A percentile compares a stretch with the other conserved stretches of the same genome.
Evolutionary conservation across 1,140 invertebrate species (phyloP).

Genomic region (Anastatus disparis): DNA sequence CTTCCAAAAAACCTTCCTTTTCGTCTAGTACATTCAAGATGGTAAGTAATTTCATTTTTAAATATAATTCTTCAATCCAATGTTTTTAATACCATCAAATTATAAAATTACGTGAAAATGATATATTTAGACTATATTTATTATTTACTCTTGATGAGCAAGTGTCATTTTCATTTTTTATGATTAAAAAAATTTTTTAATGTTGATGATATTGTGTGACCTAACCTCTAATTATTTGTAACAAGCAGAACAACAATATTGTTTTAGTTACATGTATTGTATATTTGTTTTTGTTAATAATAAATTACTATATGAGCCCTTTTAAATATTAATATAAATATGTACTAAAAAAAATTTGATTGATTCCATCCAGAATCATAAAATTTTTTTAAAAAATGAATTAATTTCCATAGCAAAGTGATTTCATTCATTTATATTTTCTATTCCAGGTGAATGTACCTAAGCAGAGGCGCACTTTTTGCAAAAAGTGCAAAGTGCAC

Average conservation of each 20-base stretch:
- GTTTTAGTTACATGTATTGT: background rate
- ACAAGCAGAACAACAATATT: constrained; percentile 7
- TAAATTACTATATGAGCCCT: no score
- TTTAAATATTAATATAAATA: no score
- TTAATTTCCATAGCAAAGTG: no score
- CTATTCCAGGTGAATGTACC: constrained; percentile 96
- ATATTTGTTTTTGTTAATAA: no score
- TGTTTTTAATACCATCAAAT: constrained; percentile 34
- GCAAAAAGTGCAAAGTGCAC: constrained; percentile 99
- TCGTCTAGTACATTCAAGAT: constrained; percentile 53
- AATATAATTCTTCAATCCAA: constrained; percentile 39
- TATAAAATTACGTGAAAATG: no score
- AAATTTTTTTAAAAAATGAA: no score
- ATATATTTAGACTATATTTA: no score
- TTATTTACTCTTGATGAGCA: background rate
- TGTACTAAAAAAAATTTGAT: no score
- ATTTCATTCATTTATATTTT: no score
- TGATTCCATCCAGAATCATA: no score
- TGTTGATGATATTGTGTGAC: constrained; percentile 21
- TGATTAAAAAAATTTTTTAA: background rate
- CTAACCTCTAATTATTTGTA: constrained; percentile 21
- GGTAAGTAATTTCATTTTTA: constrained; percentile 49
- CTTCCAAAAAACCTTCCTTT: no score
- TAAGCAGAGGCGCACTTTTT: constrained; percentile 96
- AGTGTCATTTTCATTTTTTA: constrained; percentile 1